These are phyloP conservation scores for Herpetotheres cachinnans DNA, from an alignment of 2,113 vertebrate genomes.

Conservation along the genomic window DNA sequence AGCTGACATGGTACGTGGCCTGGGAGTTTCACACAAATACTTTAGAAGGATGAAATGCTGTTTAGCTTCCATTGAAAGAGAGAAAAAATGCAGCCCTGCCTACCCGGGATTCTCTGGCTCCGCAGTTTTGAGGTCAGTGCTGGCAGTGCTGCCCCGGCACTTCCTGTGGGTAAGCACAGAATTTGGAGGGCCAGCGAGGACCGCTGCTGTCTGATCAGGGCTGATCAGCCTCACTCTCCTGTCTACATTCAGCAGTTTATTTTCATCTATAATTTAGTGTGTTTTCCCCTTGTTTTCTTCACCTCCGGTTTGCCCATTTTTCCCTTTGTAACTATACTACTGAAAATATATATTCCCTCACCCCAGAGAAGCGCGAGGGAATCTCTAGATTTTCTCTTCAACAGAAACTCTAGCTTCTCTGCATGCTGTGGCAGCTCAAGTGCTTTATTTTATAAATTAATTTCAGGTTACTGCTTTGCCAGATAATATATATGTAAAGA, in stretches of 20 bases:
- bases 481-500: not conserved
- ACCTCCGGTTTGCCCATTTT: not conserved
- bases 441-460: not conserved
- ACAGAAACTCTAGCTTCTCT: not conserved
- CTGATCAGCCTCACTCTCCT: not conserved
- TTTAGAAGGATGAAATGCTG: not conserved
- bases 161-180: not conserved
- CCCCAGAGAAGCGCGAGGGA: not conserved
- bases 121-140: not conserved
- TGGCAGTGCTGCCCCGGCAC: not conserved
- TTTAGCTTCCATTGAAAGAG: not conserved
- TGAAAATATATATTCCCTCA: not conserved
- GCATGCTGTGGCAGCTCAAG: not conserved
- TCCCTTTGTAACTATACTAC: not conserved
- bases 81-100: not conserved
- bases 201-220: not conserved
- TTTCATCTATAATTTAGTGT: not conserved
- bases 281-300: not conserved
- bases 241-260: not conserved
- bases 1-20: accelerated
- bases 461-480: not conserved
- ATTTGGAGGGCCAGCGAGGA: not conserved
- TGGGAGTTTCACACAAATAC: not conserved
- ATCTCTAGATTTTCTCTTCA: not conserved
- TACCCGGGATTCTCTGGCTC: not conserved